Base-by-base conservation (phyloP, 2,113 vertebrate species). In the Platysteira castanea region DNA sequence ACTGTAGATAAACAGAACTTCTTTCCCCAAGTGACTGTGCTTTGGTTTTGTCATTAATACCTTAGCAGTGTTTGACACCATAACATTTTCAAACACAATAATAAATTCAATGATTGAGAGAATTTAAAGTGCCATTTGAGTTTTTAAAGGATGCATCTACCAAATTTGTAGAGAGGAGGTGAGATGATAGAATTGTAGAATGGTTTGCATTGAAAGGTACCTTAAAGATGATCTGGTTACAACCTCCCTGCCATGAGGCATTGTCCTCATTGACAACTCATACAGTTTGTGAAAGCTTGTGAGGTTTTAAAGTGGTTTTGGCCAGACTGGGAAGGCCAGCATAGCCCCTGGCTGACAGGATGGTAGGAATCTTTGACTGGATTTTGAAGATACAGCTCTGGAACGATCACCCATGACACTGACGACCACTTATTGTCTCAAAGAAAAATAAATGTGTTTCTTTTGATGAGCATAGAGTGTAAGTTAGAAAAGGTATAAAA, bases 211-310 rank as follows among this genome's bases (percentile, higher is more conserved):
- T 60, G n/a, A 46, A 83, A 60, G 20, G 9, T 68, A 31, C 69
- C n/a, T 68, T 53, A 47, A 37, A 46, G 13, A 28, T 65, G 24
- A 19, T 53, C 54, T 76, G 53, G 39, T 60, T 67, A 21, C 39
- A 47, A 6, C n/a, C 11, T 46, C 21, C 17, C 24, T 61, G 7
- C 15, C 37, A 18, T 47, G 39, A 30, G 28, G 16, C 0, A 0
- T 60, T 68, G 54, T 84, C 35, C 44, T 81, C 50, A 52, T 3
- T 2, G 8, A 44, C 44, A 64, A 78, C 12, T 60, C 64, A 35
- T 73, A 65, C 8, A 44, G 20, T 84, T 81, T 41, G 18, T 35
- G 37, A 60, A 90, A 56, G 6, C 7, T 52, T 69, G 24, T 82
- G 42, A 74, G n/a, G 4, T 68, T 86, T 89, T 83, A 15, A 75